Base-by-base conservation (phyloP, 2,113 vertebrate genomes). In the Chitala chitala region DNA sequence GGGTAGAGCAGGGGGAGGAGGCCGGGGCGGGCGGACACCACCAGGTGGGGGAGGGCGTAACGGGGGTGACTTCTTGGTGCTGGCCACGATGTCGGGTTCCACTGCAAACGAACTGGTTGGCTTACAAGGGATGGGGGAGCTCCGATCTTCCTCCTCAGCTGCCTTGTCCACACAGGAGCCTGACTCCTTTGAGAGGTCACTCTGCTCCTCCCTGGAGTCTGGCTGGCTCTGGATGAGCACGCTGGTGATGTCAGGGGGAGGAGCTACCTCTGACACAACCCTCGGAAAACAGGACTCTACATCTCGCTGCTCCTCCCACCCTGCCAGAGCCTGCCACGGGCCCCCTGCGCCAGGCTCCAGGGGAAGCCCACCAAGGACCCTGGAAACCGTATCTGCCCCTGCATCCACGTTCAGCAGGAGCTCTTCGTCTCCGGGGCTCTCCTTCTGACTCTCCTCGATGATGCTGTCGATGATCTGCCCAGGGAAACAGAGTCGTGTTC, bases 41-140 rank as follows among this genome's bases (percentile, higher is more conserved):
- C 85, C 54, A 1, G 94, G 95, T 83, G 91, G 94, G 0, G 95
- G 94, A 1, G 96, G 96, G 6, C 95, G 90, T 12, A 91, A 87
- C 0, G 96, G 97, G 13, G 92, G 93, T 53, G 92, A 88, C 72
- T 95, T 98, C 88, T 99, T 99, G 12, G 96, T 99, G 89, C 96
- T 99, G 12, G 96, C 96, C 71, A 99, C 96, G 58, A 99, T 98
- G 83, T 98, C 97, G 5, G 97, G 97, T 81, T 99, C 96, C 9
- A 89, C 86, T 33, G 90, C 91, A 58, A 96, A 90, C 61, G 96
- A 95, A 33, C 94, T 87, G 1, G 95, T 94, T 0, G 96, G 93
- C 81, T 99, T 98, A 8, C 89, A 82, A 0, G 95, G 94, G 15
- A 91, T 88, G 2, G 85, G 84, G 72, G 80, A 74, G 71, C 94